Percentiles rank a stretch among this genome's conserved stretches.
Evolutionary conservation across 2,113 vertebrate genomes (phyloP).

Genomic region (Paramisgurnus dabryanus): DNA sequence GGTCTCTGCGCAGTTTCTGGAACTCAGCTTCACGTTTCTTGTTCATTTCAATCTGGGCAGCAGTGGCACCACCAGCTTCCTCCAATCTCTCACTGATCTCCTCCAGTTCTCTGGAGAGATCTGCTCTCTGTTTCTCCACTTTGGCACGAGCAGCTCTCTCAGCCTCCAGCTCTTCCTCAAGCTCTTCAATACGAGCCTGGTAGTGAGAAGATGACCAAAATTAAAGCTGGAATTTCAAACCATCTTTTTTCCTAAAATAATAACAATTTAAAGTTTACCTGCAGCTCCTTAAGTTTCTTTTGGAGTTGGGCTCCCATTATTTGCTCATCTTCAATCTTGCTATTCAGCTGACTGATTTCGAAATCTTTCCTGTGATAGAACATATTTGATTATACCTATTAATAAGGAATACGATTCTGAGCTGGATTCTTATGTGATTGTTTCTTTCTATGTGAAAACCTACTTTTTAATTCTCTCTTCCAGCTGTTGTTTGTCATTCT

Average conservation of each 20-base stretch:
- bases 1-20: conserved; percentile 81
- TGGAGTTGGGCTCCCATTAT: conserved; percentile 79
- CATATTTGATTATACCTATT: neutral
- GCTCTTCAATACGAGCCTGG: conserved; percentile 79
- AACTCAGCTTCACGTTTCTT: conserved; percentile 86
- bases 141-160: conserved; percentile 77
- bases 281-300: conserved; percentile 88
- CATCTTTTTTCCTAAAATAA: neutral
- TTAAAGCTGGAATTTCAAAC: neutral
- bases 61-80: conserved; percentile 82
- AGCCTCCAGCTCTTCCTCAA: conserved; percentile 83
- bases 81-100: conserved; percentile 91
- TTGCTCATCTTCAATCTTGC: conserved; percentile 86
- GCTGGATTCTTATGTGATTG: neutral
- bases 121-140: conserved; percentile 83
- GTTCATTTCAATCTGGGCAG: conserved; percentile 84
- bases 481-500: conserved; percentile 76
- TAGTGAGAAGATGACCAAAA: neutral
- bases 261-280: conserved; percentile 75
- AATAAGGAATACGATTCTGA: neutral
- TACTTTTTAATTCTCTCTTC: conserved; percentile 78
- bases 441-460: neutral
- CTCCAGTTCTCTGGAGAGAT: conserved; percentile 85
- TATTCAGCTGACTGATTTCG: conserved; percentile 79
- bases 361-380: conserved; percentile 80